These are phyloP conservation scores for Alethe diademata DNA, from an alignment of 2,113 vertebrate species.

Conservation along the genomic window DNA sequence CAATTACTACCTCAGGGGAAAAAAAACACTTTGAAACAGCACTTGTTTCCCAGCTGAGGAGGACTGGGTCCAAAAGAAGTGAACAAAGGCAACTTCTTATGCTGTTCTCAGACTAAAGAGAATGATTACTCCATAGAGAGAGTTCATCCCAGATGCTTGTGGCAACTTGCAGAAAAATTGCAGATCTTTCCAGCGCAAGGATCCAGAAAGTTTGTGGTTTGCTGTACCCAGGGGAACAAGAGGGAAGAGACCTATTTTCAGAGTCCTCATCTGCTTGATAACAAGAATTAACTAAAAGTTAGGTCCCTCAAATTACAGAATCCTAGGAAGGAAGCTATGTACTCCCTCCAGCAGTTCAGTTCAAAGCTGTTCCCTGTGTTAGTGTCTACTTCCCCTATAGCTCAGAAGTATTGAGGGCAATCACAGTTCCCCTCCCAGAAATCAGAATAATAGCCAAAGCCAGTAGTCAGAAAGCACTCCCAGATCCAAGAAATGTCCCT, in stretches of 20 bases:
- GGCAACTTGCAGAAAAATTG: neutral
- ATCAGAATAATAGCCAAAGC: neutral
- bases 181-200: neutral
- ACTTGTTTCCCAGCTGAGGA: neutral
- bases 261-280: neutral
- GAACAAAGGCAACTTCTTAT: neutral
- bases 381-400: neutral
- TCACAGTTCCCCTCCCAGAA: neutral
- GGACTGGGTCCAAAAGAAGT: neutral
- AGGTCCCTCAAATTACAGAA: neutral
- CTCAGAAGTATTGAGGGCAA: neutral
- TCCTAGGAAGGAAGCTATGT: neutral
- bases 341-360: neutral
- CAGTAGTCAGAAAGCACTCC: neutral
- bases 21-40: neutral
- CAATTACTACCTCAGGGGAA: neutral
- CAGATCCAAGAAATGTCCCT: neutral
- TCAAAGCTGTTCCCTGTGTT: neutral
- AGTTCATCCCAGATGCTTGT: neutral
- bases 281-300: neutral
- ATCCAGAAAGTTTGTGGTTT: neutral
- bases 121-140: fast-evolving
- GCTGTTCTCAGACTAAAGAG: neutral
- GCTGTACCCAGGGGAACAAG: neutral
- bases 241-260: neutral